These are phyloP conservation scores for Phasia obesa DNA, from an alignment of 2,888 invertebrate genomes.

Conservation along the genomic window DNA sequence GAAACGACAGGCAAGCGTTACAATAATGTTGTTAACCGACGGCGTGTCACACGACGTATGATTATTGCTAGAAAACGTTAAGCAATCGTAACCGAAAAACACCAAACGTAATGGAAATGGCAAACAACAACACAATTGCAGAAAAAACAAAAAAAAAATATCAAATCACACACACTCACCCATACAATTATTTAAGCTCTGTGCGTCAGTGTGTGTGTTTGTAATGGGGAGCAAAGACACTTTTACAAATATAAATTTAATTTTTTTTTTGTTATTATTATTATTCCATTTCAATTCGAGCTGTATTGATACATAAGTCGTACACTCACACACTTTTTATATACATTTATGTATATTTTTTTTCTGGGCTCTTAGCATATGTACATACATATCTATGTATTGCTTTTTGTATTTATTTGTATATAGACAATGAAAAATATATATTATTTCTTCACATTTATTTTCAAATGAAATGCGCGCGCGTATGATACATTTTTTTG, in stretches of 20 bases:
- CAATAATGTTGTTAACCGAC: constrained; percentile 75
- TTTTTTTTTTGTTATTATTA: constrained; percentile 34
- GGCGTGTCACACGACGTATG: constrained; percentile 80
- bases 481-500: constrained; percentile 48
- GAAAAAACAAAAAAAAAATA: constrained; percentile 41
- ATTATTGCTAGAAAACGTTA: constrained; percentile 73
- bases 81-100: constrained; percentile 75
- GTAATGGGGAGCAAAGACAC: constrained; percentile 62
- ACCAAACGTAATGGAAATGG: constrained; percentile 71
- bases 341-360: not conserved
- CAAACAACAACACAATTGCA: constrained; percentile 69
- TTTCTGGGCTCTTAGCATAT: not conserved
- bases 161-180: constrained; percentile 39
- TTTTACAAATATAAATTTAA: constrained; percentile 55
- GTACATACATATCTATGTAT: constrained; percentile 13
- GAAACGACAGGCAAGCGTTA: constrained; percentile 65
- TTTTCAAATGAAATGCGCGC: constrained; percentile 65
- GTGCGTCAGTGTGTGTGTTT: constrained; percentile 19
- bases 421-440: constrained; percentile 17
- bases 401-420: constrained; percentile 45
- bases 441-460: constrained; percentile 48
- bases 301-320: constrained; percentile 41
- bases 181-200: constrained; percentile 34
- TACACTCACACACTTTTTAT: constrained; percentile 26
- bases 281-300: constrained; percentile 50